Percentiles rank a stretch among this genome's conserved stretches.
phyloP scores from a whole-genome alignment of 2,888 invertebrate species.

The Metalampra italica region DNA sequence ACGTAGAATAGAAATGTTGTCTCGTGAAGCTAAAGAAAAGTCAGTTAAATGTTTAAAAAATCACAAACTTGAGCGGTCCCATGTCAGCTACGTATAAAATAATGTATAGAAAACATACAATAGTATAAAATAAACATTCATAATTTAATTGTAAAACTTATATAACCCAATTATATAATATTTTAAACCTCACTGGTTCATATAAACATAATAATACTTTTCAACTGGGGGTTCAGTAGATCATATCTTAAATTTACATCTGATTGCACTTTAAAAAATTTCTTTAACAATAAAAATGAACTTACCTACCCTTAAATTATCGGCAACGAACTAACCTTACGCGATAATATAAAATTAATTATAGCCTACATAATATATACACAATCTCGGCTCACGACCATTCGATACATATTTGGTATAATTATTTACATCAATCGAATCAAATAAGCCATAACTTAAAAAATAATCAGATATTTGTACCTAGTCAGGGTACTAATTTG shows the following conservation, averaged over 20 bases:
- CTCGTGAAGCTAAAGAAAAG: conserved; percentile 10
- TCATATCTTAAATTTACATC: conserved; percentile 69
- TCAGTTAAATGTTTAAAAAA: conserved; percentile 31
- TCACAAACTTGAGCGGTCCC: conserved; percentile 61
- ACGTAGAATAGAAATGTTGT: not conserved
- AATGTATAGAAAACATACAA: conserved; percentile 66
- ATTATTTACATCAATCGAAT: conserved; percentile 70
- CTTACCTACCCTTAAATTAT: conserved; percentile 41
- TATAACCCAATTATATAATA: conserved; percentile 74
- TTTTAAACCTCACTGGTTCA: conserved; percentile 74
- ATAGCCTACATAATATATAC: conserved; percentile 67
- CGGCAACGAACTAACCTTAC: conserved; percentile 56
- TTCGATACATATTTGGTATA: conserved; percentile 73
- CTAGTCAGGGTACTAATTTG: conserved; percentile 56
- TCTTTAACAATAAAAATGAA: conserved; percentile 66
- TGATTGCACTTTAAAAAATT: conserved; percentile 74
- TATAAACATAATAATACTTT: conserved; percentile 79
- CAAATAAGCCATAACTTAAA: conserved; percentile 55
- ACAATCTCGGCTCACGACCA: conserved; percentile 42
- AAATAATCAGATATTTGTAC: conserved; percentile 69
- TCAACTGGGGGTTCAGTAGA: conserved; percentile 67
- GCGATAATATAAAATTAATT: conserved; percentile 28
- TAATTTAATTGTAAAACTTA: conserved; percentile 73
- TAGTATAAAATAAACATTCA: conserved; percentile 71
- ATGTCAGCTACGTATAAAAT: conserved; percentile 47